Base-by-base conservation (phyloP, 2,888 invertebrate species). In the Callinectes sapidus region DNA sequence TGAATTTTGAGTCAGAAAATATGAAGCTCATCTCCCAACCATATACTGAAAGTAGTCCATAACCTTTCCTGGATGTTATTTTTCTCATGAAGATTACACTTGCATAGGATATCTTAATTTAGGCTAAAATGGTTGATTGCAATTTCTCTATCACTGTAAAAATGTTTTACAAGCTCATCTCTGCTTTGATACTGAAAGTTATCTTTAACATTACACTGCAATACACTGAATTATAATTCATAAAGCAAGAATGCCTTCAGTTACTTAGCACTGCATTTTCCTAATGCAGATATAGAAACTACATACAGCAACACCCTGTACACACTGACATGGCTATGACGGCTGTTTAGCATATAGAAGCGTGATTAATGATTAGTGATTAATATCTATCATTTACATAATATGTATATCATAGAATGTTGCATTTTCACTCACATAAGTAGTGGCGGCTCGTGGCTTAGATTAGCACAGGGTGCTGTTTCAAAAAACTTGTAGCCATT, bases 321-420 rank as follows among this genome's bases (percentile, higher is more conserved):
- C 61, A 61, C 61, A 61, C 23, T 61, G 61, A 61, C 61, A 23
- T 10, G 0, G 61, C 61, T 3, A 61, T 6, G 23, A 61, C 23
- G 3, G 48, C 48, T 48, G 48, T 61, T 61, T 61, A 0, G 61
- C 23, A 23, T 5, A 61, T 61, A 61, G 61, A 61, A 61, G 61
- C 61, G 61, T 61, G 61, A 61, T 61, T n/a, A n/a, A n/a, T n/a
- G n/a, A n/a, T n/a, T n/a, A n/a, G 61, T 61, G 61, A 61, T 61
- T 61, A 61, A 18, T 23, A 61, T 61, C 61, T 23, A 61, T 23
- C 61, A 61, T 2, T 3, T 23, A 23, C 61, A 5, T 61, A 48
- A 48, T 10, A 48, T 48, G 10, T 48, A 48, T 0, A 48, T 48
- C 3, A 48, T 48, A 48, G 48, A 48, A 48, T 48, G 48, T 10